Base-by-base conservation (phyloP, 2,797 vertebrate species). In the Acanthiza pusilla region DNA sequence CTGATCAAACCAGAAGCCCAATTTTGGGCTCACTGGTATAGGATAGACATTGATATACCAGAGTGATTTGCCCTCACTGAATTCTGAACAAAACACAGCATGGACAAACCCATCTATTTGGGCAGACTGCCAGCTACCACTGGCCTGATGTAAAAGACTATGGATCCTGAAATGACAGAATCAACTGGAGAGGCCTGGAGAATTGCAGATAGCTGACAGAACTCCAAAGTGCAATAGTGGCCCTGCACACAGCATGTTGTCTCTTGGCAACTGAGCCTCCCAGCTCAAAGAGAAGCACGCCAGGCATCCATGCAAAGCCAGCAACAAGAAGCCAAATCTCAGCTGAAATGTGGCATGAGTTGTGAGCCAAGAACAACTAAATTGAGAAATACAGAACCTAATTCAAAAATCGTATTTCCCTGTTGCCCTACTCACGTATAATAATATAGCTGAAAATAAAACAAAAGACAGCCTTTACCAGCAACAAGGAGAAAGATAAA, bases 361-460 rank as follows among this genome's bases (percentile, higher is more conserved):
- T 76, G 51, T 9, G 20, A 80, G 53, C 53, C 70, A 90, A 86
- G 51, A 85, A 27, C 25, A 77, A 51, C 29, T 18, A 57, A 48
- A 84, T 5, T 51, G 27, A 55, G 48, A 47, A 80, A 65, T 11
- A n/a, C 36, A 89, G 50, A n/a, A 61, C 60, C 10, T 16, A 16
- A 79, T 27, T 36, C 32, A 30, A 36, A 38, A 79, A 66, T 12
- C 19, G 1, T 17, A 43, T 30, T 86, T 81, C 8, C 45, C 40
- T 1, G 0, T 0, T 17, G 29, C 10, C 15, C 6, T 57, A 16
- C 34, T 77, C 27, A 25, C 0, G 4, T 10, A 26, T 1, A 67
- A 18, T 25, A 62, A 70, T 27, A 34, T 34, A 48, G 29, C 20
- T 54, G 75, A 61, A 77, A 78, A 61, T 4, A 61, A 48, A 86